Percentiles rank a stretch among this genome's conserved stretches.
These are phyloP conservation scores for Clytia hemisphaerica DNA, from an alignment of 30 jellyfish, hydroid and myxozoan genomes.

Conservation along the genomic window DNA sequence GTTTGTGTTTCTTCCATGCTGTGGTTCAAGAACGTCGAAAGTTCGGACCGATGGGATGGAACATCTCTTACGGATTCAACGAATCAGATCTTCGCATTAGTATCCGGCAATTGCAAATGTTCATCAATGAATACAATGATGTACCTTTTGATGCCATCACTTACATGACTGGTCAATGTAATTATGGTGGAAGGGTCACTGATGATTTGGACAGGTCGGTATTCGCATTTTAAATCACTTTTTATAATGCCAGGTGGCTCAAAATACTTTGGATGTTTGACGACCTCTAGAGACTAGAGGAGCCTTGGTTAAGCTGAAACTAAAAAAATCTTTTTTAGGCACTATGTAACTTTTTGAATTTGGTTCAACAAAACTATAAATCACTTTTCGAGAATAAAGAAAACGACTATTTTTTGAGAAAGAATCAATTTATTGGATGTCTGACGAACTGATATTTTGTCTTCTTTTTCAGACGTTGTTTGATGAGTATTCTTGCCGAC, in stretches of 20 bases:
- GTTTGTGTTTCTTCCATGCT: conserved; percentile 95
- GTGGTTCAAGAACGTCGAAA: conserved; percentile 85
- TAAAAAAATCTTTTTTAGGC: too few relatives aligned
- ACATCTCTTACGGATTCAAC: conserved; percentile 93
- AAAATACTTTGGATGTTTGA: too few relatives aligned
- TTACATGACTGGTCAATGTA: conserved; percentile 93
- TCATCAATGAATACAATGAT: conserved; percentile 78
- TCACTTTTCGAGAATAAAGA: too few relatives aligned
- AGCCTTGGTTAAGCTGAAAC: too few relatives aligned
- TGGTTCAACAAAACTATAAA: not conserved
- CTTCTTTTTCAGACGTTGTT: conserved; percentile 59
- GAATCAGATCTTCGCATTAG: conserved; percentile 93
- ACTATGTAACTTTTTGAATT: not conserved
- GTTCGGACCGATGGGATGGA: conserved; percentile 99
- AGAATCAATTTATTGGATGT: not conserved
- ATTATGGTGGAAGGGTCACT: conserved; percentile 95
- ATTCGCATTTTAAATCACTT: not conserved
- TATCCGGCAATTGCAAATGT: conserved; percentile 93
- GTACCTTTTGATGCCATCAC: conserved; percentile 92
- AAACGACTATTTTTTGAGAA: too few relatives aligned
- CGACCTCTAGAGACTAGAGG: too few relatives aligned
- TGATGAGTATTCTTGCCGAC: conserved; percentile 88
- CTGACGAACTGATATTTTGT: not conserved
- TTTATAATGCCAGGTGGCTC: too few relatives aligned
- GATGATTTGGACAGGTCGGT: conserved; percentile 88